A percentile compares a stretch with the other conserved stretches of the same genome.
phyloP scores from a whole-genome alignment of 2,797 vertebrate genomes.

The Liparis tanakae region DNA sequence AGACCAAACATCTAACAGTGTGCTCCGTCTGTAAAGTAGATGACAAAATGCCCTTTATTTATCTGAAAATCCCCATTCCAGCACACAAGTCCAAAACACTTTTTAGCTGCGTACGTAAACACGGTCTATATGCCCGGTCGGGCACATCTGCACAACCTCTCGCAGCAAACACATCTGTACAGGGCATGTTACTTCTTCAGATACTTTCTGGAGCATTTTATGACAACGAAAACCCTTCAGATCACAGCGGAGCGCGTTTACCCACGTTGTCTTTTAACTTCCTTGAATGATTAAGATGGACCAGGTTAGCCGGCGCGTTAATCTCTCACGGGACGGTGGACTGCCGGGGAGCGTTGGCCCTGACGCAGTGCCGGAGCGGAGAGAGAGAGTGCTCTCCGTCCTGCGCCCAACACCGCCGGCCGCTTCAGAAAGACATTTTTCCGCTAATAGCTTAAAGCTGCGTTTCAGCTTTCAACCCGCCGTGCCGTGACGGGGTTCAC shows the following conservation, averaged over 20 bases:
- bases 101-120: constrained; percentile 49
- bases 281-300: constrained; percentile 30
- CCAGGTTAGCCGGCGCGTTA: constrained; percentile 50
- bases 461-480: constrained; percentile 30
- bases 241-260: constrained; percentile 55
- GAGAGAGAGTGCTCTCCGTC: constrained; percentile 23
- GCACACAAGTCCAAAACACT: constrained; percentile 15
- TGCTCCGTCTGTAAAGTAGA: constrained; percentile 1
- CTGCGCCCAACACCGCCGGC: constrained; percentile 61
- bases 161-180: constrained; percentile 61
- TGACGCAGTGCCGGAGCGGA: constrained; percentile 40
- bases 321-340: constrained; percentile 54
- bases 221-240: constrained; percentile 41
- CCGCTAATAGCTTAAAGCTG: constrained; percentile 77
- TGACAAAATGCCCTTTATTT: constrained; percentile 13
- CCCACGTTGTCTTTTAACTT: constrained; percentile 43
- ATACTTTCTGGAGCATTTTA: constrained; percentile 30
- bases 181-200: constrained; percentile 45
- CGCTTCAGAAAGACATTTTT: constrained; percentile 73
- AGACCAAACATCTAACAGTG: neutral
- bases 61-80: constrained; percentile 40
- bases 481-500: constrained; percentile 46
- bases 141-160: constrained; percentile 34
- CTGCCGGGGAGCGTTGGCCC: constrained; percentile 42
- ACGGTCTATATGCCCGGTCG: constrained; percentile 20